Conservation (phyloP, 2,113 vertebrate genomes). For the Aleadryas rufinucha region DNA sequence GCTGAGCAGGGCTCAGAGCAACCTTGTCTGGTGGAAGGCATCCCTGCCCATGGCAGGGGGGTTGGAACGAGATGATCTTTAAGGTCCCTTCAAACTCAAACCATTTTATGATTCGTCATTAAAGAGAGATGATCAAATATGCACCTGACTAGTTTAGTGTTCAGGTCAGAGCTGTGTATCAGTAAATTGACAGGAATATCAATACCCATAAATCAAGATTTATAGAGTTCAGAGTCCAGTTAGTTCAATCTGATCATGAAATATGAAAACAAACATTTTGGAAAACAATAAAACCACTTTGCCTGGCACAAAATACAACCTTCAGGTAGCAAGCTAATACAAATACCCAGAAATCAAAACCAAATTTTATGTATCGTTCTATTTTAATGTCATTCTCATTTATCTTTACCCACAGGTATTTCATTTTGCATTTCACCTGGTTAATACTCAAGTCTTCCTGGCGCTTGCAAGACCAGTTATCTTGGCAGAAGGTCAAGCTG, state of each 20-base stretch:
- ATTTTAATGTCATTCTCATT: not conserved
- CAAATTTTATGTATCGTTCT: not conserved
- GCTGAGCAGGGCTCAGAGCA: not conserved
- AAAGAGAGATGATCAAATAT: not conserved
- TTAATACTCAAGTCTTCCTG: not conserved
- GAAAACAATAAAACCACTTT: slow-evolving; percentile 3
- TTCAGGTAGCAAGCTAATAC: not conserved
- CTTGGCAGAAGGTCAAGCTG: not conserved
- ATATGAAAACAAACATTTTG: slow-evolving; percentile 20
- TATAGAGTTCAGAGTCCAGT: slow-evolving; percentile 5
- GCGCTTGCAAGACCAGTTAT: not conserved
- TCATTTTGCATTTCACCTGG: not conserved
- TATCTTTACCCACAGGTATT: not conserved
- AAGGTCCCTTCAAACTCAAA: not conserved
- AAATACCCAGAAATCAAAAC: not conserved
- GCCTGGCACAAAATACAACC: not conserved
- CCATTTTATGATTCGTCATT: not conserved
- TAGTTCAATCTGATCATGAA: slow-evolving; percentile 30
- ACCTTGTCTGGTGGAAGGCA: not conserved
- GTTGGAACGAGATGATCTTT: not conserved
- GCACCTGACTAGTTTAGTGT: not conserved
- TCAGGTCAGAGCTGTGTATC: not conserved
- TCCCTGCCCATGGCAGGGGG: not conserved
- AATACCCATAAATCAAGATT: slow-evolving; percentile 1
- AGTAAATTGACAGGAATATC: slow-evolving; percentile 47